Evolutionary conservation across 2,113 vertebrate species (phyloP).

Genomic region (Gallinago undulata): DNA sequence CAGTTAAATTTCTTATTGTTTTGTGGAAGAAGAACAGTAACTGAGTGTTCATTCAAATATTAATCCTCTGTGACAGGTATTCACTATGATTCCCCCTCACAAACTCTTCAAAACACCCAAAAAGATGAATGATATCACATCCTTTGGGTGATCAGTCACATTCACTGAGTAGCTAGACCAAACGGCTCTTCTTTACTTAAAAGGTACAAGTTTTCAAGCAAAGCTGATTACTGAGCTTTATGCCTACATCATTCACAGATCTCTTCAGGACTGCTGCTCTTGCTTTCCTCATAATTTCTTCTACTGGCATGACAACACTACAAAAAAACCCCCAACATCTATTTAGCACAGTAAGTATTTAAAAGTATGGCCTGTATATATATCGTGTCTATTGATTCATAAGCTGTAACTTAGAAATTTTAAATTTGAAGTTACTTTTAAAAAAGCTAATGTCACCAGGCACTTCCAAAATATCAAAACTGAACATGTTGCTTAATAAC

Average conservation of each 20-base stretch:
- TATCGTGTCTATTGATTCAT: background rate
- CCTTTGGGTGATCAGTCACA: too few relatives aligned
- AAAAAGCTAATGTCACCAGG: background rate
- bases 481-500: background rate
- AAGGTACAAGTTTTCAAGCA: background rate
- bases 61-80: background rate
- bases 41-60: background rate
- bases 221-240: background rate
- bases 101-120: background rate
- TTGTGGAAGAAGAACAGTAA: background rate
- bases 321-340: too few relatives aligned
- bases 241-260: background rate
- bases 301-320: background rate
- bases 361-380: background rate
- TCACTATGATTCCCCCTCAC: background rate
- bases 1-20: background rate
- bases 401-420: background rate
- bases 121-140: accelerated
- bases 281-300: background rate
- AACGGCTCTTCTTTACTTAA: background rate
- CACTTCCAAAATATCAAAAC: background rate
- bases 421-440: background rate
- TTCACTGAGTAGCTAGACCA: background rate
- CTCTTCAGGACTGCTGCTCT: background rate
- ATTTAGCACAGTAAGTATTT: background rate